Evolutionary conservation across 2,797 vertebrate species (phyloP), one percentile per base, ranked within the genome.

Genomic region (Melanotaenia maccullochi): DNA sequence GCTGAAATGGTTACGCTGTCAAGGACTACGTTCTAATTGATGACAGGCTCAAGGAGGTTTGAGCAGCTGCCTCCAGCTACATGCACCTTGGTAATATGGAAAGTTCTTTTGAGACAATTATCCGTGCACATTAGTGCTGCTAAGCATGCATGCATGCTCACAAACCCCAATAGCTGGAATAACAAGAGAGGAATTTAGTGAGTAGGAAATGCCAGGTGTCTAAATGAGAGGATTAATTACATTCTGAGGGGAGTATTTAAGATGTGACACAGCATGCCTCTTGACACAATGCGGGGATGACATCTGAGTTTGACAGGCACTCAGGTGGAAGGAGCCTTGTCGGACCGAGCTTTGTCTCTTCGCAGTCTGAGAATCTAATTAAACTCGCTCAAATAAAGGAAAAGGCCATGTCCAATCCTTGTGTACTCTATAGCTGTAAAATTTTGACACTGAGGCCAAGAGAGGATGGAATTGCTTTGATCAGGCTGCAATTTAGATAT

Each of bases 201-300:
- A 49, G 67, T 1, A 11, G 74, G 61, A 82, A 88, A 75, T 59
- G 74, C 73, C 82, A 83, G 78, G 66, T 78, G 85, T 60, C 59
- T 83, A 76, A 84, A 79, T 81, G 76, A 84, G 84, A 78, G 84
- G 75, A 87, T 90, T 89, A 88, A 93, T 92, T 87, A 78, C 73
- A 77, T 76, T 83, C 76, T 73, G 75, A 67, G 72, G 60, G 83
- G 58, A 62, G 60, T 80, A 52, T 89, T 89, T 89, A 87, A 82
- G 85, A 83, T 68, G 83, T 79, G 77, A 85, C 78, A 76, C 5
- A 59, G 74, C 63, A 30, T 63, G 44, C 75, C 30, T 87, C 74
- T 72, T 64, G 35, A 60, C 84, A 71, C 40, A 20, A 86, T 65
- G 56, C 25, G 12, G 47, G 70, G 58, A 22, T 62, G 79, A 82